Evolutionary conservation across 1,140 invertebrate species (phyloP).

Genomic region (Drosophila pachea): DNA sequence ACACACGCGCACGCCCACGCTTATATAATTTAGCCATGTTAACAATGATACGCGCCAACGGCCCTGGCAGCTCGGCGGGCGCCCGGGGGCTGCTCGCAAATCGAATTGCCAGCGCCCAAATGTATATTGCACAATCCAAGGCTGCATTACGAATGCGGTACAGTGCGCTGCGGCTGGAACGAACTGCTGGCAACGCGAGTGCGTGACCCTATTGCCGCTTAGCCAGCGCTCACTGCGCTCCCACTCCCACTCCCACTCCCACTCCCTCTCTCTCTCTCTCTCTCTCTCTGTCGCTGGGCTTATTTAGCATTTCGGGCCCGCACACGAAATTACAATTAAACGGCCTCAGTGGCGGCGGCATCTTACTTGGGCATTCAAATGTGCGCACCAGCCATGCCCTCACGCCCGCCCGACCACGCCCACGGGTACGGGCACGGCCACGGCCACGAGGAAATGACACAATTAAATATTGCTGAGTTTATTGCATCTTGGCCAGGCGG

Average conservation of each 20-base stretch:
- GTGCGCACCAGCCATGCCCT: conserved; percentile 21
- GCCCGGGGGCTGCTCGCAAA: conserved; percentile 33
- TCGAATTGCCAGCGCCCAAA: conserved; percentile 55
- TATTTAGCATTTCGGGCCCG: conserved; percentile 51
- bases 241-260: no score
- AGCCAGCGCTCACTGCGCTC: no score
- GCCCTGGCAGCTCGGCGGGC: conserved; percentile 22
- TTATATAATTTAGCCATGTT: conserved; percentile 62
- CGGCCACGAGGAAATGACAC: neutral
- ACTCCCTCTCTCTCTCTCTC: conserved; percentile 22
- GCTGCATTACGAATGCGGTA: conserved; percentile 37
- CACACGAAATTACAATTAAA: conserved; percentile 66
- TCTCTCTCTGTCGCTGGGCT: no score
- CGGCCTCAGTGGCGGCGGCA: conserved; percentile 45
- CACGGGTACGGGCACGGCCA: conserved; percentile 6
- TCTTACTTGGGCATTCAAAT: conserved; percentile 60
- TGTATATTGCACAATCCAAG: conserved; percentile 52
- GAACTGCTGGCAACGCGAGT: neutral
- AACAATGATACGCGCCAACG: conserved; percentile 51
- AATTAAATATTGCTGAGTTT: conserved; percentile 31
- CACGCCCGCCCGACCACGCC: conserved; percentile 19
- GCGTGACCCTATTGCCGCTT: no score
- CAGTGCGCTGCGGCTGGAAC: conserved; percentile 6
- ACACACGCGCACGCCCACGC: conserved; percentile 2
- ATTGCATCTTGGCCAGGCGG: conserved; percentile 9